These are phyloP conservation scores for Dynastes grantii DNA, from an alignment of 2,888 invertebrate genomes.

Conservation along the genomic window DNA sequence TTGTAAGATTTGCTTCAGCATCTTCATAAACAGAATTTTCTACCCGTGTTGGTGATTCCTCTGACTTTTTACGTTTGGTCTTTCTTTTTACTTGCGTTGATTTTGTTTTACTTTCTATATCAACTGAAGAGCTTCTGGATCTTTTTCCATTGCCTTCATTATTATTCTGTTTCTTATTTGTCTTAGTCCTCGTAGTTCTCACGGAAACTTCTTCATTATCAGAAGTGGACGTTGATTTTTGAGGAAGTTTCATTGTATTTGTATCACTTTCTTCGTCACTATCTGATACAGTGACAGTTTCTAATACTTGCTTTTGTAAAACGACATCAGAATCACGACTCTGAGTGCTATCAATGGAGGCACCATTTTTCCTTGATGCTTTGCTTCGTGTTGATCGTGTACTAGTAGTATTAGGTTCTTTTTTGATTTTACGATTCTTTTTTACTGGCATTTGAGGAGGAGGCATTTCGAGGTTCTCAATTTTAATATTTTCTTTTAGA, in stretches of 20 bases:
- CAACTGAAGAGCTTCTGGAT: slow-evolving; percentile 47
- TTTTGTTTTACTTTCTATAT: slow-evolving; percentile 41
- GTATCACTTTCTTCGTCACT: slow-evolving; percentile 57
- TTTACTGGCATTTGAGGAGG: slow-evolving; percentile 41
- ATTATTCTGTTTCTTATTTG: slow-evolving; percentile 44
- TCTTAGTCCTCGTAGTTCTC: slow-evolving; percentile 55
- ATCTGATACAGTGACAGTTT: slow-evolving; percentile 59
- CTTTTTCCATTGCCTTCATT: slow-evolving; percentile 37
- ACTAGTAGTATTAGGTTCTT: background rate
- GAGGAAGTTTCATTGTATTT: slow-evolving; percentile 40
- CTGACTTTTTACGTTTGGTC: slow-evolving; percentile 45
- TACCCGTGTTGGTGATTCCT: background rate
- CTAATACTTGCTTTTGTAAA: slow-evolving; percentile 57
- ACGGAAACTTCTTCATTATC: slow-evolving; percentile 8
- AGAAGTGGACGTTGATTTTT: background rate
- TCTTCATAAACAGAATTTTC: slow-evolving; percentile 4
- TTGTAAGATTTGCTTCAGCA: slow-evolving; percentile 8
- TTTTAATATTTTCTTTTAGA: slow-evolving; percentile 28
- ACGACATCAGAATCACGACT: slow-evolving; percentile 61
- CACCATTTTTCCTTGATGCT: background rate
- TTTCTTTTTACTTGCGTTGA: slow-evolving; percentile 54
- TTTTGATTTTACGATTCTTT: slow-evolving; percentile 26
- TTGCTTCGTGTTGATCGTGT: slow-evolving; percentile 34
- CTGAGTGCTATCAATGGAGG: background rate
- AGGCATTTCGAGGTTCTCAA: slow-evolving; percentile 38